Conservation (phyloP, 2,797 vertebrate species). For the Lophius americanus region DNA sequence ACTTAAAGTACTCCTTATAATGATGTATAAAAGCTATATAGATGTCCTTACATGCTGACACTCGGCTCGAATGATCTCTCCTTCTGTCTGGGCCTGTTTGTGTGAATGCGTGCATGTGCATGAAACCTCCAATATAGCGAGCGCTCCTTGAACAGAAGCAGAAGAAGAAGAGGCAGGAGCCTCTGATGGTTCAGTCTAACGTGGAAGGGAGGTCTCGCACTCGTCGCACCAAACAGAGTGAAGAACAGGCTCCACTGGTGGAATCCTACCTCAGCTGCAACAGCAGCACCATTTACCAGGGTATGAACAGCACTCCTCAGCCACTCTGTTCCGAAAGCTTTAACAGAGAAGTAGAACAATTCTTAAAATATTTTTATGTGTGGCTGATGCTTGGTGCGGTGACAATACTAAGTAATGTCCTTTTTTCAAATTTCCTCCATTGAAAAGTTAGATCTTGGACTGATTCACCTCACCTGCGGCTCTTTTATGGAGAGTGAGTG, state of each 20-base stretch:
- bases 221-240: slow-evolving; percentile 91
- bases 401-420: too few relatives aligned
- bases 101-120: not conserved
- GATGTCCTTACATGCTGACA: not conserved
- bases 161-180: slow-evolving; percentile 98
- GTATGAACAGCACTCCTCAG: slow-evolving; percentile 63
- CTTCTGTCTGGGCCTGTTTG: slow-evolving; percentile 3
- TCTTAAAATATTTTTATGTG: too few relatives aligned
- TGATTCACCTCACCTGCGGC: too few relatives aligned
- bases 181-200: slow-evolving; percentile 97
- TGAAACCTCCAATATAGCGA: slow-evolving; percentile 76
- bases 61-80: slow-evolving; percentile 8
- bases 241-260: slow-evolving; percentile 96
- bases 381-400: too few relatives aligned
- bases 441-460: too few relatives aligned
- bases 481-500: too few relatives aligned
- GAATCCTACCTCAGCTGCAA: slow-evolving; percentile 97
- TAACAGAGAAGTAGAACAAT: too few relatives aligned
- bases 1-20: not conserved
- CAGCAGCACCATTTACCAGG: slow-evolving; percentile 95
- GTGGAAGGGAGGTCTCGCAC: slow-evolving; percentile 90
- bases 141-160: slow-evolving; percentile 97
- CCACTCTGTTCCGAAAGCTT: slow-evolving; percentile 9
- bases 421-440: too few relatives aligned
- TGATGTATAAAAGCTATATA: not conserved